A percentile compares a stretch with the other conserved stretches of the same genome.
Conservation (phyloP, 1,140 invertebrate genomes). For the Liolophura sinensis region DNA sequence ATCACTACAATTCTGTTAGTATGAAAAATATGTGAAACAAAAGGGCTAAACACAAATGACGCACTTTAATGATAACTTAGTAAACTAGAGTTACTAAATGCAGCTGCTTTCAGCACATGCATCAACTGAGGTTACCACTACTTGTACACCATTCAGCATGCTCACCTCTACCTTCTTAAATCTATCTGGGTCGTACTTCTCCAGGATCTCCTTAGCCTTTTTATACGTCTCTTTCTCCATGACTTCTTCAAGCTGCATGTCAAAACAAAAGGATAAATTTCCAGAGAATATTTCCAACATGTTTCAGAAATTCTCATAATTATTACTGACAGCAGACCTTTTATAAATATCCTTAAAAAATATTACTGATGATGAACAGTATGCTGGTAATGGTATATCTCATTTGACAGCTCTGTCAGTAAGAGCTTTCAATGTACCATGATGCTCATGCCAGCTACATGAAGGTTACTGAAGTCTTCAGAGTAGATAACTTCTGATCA, state of each 20-base stretch:
- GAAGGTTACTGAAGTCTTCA: too few relatives aligned
- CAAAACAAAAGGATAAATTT: conserved; percentile 9
- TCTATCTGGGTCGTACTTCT: conserved; percentile 74
- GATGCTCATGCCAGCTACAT: too few relatives aligned
- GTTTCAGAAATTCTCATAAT: background rate
- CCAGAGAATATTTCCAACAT: background rate
- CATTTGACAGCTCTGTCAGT: background rate
- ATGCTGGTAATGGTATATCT: background rate
- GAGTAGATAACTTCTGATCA: too few relatives aligned
- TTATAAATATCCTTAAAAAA: background rate
- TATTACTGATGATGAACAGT: background rate
- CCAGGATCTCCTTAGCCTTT: conserved; percentile 88
- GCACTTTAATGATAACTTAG: too few relatives aligned
- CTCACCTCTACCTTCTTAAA: conserved; percentile 53
- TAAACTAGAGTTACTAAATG: too few relatives aligned
- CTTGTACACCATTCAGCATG: background rate
- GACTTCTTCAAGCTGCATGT: conserved; percentile 78
- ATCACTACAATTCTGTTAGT: too few relatives aligned
- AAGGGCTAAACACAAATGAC: too few relatives aligned
- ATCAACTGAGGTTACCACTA: too few relatives aligned
- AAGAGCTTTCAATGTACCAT: too few relatives aligned
- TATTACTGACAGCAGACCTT: conserved; percentile 1
- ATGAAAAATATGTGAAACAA: too few relatives aligned
- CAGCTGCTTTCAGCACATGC: too few relatives aligned
- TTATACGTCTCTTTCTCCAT: conserved; percentile 98